Evolutionary conservation across 53 echinoderm and acorn worm genomes (phyloP).

Genomic region (Holothuria leucospilota): DNA sequence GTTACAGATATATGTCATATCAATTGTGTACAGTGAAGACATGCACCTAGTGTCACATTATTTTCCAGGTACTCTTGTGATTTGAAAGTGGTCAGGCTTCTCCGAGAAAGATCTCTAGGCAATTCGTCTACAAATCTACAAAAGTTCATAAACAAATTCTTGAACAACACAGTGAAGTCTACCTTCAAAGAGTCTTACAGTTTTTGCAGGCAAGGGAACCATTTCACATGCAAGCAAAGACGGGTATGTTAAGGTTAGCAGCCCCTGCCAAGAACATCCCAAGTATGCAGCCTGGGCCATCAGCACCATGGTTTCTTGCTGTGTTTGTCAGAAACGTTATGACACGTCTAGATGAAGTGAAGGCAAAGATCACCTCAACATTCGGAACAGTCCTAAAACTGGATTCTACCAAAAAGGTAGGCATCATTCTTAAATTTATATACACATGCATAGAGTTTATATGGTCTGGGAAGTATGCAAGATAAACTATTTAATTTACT

Average conservation of each 20-base stretch:
- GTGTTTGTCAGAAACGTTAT: conserved; percentile 76
- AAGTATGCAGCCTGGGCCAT: conserved; percentile 55
- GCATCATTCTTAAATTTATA: background rate
- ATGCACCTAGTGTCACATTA: background rate
- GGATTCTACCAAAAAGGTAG: conserved; percentile 76
- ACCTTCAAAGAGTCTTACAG: conserved; percentile 48
- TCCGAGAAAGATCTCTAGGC: conserved; percentile 60
- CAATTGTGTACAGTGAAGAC: background rate
- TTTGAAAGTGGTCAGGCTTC: conserved; percentile 25
- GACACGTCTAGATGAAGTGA: conserved; percentile 62
- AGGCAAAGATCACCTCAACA: conserved; percentile 63
- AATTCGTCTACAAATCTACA: conserved; percentile 58
- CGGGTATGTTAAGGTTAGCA: background rate
- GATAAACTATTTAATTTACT: background rate
- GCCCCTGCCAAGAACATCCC: conserved; percentile 26
- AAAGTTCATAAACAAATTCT: conserved; percentile 41
- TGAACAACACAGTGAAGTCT: conserved; percentile 69
- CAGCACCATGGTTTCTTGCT: conserved; percentile 66
- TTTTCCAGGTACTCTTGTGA: conserved; percentile 63
- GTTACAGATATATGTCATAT: background rate
- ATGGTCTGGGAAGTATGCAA: background rate
- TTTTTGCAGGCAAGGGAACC: conserved; percentile 52
- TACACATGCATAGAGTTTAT: background rate
- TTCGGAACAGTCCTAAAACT: conserved; percentile 62
- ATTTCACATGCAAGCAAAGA: conserved; percentile 37